Base-by-base conservation (phyloP, 2,113 vertebrate genomes). In the Hemiscyllium ocellatum region DNA sequence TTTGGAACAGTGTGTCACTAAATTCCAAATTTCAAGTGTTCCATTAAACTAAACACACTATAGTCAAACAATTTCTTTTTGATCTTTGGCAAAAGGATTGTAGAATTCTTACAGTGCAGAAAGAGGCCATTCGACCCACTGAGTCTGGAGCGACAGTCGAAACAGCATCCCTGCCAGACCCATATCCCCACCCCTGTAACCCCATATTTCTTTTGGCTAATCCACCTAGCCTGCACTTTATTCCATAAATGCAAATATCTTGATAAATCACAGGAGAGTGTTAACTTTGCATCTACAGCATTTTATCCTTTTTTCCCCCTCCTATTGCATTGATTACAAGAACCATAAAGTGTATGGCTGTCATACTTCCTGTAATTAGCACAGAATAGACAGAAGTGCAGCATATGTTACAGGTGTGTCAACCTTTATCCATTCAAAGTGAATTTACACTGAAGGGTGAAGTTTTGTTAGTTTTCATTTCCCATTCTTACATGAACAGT, bases 41-140 rank as follows among this genome's bases (percentile, higher is more conserved):
- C 33, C 33, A 94, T 94, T 94, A 94, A 94, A 94, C 65, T 24
- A 69, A 94, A 94, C 91, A 91, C n/a, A 65, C 19, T 5, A 17
- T 15, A 15, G 13, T 78, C 76, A 3, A 78, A 80, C 78, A 37
- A 7, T 6, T 5, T 61, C 10, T 61, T 61, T 61, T 61, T 8
- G 8, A 61, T 94, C 91, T 68, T 66, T 68, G 33, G 13, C 26
- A n/a, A 61, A 0, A 8, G 56, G 10, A 61, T 61, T 10, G 10
- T 8, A 61, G 56, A 61, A 61, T 6, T 61, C 56, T 61, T 61
- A 61, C 56, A 61, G 56, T 61, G 56, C 56, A 61, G 56, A 8
- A 61, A 61, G 56, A 61, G 56, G 4, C 56, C 56, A 8, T 61
- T 61, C 56, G 7, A 10, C 56, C 56, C 7, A 8, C 10, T 10